Evolutionary conservation across 2,797 vertebrate species (phyloP).

Genomic region (Danio choprae): DNA sequence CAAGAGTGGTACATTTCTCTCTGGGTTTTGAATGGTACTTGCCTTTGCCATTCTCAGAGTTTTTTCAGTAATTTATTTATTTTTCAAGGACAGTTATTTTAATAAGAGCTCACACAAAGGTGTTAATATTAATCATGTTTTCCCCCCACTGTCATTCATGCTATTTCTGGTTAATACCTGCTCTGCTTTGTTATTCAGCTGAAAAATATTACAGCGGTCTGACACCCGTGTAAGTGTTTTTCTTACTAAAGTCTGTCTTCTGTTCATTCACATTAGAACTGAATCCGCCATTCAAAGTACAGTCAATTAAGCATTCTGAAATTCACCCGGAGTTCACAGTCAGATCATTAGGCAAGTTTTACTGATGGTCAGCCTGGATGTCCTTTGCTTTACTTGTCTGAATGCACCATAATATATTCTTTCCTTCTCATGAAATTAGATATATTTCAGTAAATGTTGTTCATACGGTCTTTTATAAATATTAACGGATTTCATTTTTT

Average conservation of each 20-base stretch:
- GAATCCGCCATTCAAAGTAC: slow-evolving; percentile 17
- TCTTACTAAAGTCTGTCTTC: slow-evolving; percentile 14
- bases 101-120: slow-evolving; percentile 43
- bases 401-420: background rate
- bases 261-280: slow-evolving; percentile 16
- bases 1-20: slow-evolving; percentile 16
- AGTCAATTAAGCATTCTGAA: slow-evolving; percentile 42
- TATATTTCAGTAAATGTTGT: background rate
- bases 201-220: slow-evolving; percentile 18
- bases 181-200: slow-evolving; percentile 32
- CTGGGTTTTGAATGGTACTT: slow-evolving; percentile 36
- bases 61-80: slow-evolving; percentile 5
- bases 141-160: slow-evolving; percentile 34
- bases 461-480: background rate
- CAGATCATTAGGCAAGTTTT: slow-evolving; percentile 1
- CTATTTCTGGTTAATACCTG: slow-evolving; percentile 28
- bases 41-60: slow-evolving; percentile 37
- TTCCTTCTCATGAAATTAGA: background rate
- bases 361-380: slow-evolving; percentile 1
- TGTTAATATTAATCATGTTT: slow-evolving; percentile 39
- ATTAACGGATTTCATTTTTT: background rate
- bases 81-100: slow-evolving; percentile 49
- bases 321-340: slow-evolving; percentile 16
- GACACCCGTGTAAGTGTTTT: background rate
- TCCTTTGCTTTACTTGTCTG: background rate